phyloP scores from a whole-genome alignment of 2,888 invertebrate species.

The Caenorhabditis sulstoni region DNA sequence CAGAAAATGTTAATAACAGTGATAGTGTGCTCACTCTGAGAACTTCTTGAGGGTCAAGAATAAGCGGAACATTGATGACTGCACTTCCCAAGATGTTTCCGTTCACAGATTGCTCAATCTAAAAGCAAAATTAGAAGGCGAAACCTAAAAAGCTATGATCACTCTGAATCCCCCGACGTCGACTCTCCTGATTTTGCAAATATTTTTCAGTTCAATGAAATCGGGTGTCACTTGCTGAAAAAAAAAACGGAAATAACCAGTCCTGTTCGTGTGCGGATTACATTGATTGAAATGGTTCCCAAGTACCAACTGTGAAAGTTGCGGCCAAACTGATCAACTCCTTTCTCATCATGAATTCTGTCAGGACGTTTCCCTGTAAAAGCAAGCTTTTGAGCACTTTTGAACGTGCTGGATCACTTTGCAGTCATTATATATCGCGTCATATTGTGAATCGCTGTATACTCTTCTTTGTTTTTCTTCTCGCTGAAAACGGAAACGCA shows the following conservation, averaged over 20 bases:
- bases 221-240: conserved; percentile 52
- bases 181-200: conserved; percentile 49
- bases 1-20: too few relatives aligned
- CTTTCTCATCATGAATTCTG: conserved; percentile 56
- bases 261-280: conserved; percentile 6
- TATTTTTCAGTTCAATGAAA: conserved; percentile 58
- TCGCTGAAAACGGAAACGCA: too few relatives aligned
- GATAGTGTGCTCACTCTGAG: conserved; percentile 48
- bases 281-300: conserved; percentile 54
- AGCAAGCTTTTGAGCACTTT: too few relatives aligned
- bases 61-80: conserved; percentile 32
- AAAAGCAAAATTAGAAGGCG: not conserved
- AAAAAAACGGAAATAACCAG: not conserved
- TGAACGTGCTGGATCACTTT: too few relatives aligned
- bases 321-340: conserved; percentile 33
- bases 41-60: conserved; percentile 56
- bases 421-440: too few relatives aligned
- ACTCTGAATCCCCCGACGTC: conserved; percentile 56
- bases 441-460: too few relatives aligned
- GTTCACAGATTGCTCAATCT: conserved; percentile 41
- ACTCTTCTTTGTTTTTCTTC: too few relatives aligned
- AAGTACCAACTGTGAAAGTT: conserved; percentile 53
- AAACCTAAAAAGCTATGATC: not conserved
- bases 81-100: conserved; percentile 40
- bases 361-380: conserved; percentile 35